phyloP scores from a whole-genome alignment of 2,888 invertebrate species.

The Agelastica alni region DNA sequence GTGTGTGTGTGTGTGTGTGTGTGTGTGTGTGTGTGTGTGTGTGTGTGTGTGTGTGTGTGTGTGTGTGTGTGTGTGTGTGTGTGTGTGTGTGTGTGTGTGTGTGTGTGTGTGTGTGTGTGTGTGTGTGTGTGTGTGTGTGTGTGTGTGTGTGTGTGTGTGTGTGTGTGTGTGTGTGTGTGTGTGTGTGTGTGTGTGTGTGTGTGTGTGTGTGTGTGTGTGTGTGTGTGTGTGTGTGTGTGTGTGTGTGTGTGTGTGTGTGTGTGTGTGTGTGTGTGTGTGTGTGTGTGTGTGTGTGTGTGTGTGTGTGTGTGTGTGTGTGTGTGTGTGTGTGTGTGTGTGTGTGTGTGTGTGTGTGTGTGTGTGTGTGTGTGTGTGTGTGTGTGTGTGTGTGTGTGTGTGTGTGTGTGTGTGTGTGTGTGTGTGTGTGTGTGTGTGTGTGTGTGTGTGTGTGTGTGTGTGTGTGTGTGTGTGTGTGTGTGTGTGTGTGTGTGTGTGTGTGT shows the following conservation, averaged over 20 bases:
- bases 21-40: background rate
- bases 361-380: background rate
- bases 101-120: background rate
- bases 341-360: background rate
- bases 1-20: background rate
- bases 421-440: background rate
- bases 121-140: background rate
- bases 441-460: background rate
- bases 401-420: background rate
- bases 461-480: background rate
- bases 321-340: background rate
- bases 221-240: background rate
- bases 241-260: background rate
- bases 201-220: background rate
- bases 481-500: background rate
- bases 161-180: background rate
- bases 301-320: background rate
- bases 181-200: background rate
- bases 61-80: background rate
- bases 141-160: background rate
- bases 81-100: background rate
- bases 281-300: background rate
- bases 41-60: background rate
- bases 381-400: background rate
- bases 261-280: background rate